Evolutionary conservation across 2,113 vertebrate genomes (phyloP).

Genomic region (Tetraodon nigroviridis): DNA sequence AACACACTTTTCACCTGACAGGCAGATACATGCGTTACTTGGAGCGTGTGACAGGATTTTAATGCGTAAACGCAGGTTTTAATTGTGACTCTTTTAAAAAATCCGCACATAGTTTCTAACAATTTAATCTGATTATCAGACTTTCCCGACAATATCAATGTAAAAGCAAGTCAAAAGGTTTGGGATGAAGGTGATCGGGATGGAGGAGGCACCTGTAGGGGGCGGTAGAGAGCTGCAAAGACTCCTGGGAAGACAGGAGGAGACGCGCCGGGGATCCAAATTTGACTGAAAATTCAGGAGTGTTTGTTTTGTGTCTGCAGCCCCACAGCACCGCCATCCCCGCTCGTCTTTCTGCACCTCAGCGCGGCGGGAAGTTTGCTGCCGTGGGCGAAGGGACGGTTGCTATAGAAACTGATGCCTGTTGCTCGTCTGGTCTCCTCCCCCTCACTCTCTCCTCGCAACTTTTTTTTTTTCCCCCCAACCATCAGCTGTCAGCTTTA

Average conservation of each 20-base stretch:
- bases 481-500: conserved; percentile 37
- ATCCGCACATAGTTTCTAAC: neutral
- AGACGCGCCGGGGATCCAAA: conserved; percentile 14
- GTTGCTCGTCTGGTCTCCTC: conserved; percentile 36
- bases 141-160: neutral
- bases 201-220: conserved; percentile 46
- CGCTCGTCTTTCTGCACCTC: conserved; percentile 45
- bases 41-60: neutral
- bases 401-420: conserved; percentile 67
- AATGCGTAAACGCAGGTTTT: conserved; percentile 12
- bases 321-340: conserved; percentile 22
- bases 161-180: conserved; percentile 6
- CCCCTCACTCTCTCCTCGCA: conserved; percentile 10
- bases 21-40: neutral
- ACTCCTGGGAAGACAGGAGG: conserved; percentile 19
- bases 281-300: too few relatives aligned
- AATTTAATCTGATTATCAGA: neutral
- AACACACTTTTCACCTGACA: conserved; percentile 3
- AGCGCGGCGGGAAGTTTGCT: conserved; percentile 58
- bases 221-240: conserved; percentile 55
- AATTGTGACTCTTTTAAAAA: conserved; percentile 10
- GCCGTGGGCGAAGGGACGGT: conserved; percentile 63
- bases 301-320: conserved; percentile 13
- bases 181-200: neutral
- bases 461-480: conserved; percentile 34